phyloP scores from a whole-genome alignment of 1,140 invertebrate species.

The Euura lappo region DNA sequence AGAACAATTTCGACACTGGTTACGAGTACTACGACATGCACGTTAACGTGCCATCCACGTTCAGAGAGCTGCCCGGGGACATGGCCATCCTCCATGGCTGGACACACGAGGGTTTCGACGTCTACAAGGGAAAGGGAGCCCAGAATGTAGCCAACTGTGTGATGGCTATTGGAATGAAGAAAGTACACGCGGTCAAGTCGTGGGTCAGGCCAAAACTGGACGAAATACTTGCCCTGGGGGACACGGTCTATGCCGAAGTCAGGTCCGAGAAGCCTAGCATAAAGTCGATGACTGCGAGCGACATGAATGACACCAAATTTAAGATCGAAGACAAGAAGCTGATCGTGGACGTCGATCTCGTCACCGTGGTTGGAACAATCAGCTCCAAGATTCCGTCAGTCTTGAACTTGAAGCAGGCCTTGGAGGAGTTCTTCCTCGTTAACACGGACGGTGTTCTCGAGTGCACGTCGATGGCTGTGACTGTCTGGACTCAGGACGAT shows the following conservation, averaged over 20 bases:
- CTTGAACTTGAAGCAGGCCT: conserved; percentile 39
- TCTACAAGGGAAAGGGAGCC: conserved; percentile 46
- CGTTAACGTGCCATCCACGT: conserved; percentile 45
- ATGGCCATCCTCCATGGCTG: conserved; percentile 44
- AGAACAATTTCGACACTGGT: conserved; percentile 36
- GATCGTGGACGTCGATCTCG: conserved; percentile 42
- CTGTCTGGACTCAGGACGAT: conserved; percentile 47
- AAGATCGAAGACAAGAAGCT: conserved; percentile 36
- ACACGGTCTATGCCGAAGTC: conserved; percentile 32
- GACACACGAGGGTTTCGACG: conserved; percentile 42
- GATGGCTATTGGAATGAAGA: conserved; percentile 43
- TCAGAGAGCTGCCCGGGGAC: conserved; percentile 33
- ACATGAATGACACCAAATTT: conserved; percentile 38
- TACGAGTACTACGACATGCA: conserved; percentile 45
- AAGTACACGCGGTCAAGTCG: conserved; percentile 38
- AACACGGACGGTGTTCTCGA: conserved; percentile 47
- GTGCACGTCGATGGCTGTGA: conserved; percentile 35
- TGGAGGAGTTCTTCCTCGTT: conserved; percentile 48
- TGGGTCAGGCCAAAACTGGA: conserved; percentile 49
- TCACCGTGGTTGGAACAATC: conserved; percentile 47
- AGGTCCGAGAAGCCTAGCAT: conserved; percentile 38
- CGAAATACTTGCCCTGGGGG: conserved; percentile 43
- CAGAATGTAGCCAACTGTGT: conserved; percentile 48
- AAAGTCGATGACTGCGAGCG: conserved; percentile 39
- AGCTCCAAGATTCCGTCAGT: conserved; percentile 39